phyloP scores from a whole-genome alignment of 1,140 invertebrate genomes.

The Octopus sinensis region DNA sequence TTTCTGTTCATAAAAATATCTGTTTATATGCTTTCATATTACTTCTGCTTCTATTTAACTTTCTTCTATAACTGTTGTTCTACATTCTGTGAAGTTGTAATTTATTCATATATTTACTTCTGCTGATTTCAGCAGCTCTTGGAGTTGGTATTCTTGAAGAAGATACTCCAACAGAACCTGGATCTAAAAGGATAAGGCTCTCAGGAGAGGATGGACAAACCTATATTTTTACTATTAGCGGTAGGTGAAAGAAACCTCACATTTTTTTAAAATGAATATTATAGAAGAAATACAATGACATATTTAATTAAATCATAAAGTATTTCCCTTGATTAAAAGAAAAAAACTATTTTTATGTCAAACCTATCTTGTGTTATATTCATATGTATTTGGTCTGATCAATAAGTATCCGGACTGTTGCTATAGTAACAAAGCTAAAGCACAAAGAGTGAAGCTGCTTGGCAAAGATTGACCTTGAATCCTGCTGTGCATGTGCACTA shows the following conservation, averaged over 20 bases:
- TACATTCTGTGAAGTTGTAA: not conserved
- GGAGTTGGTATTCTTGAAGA: conserved; percentile 9
- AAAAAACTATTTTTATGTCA: too few species aligned
- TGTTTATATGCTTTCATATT: not conserved
- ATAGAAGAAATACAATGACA: too few species aligned
- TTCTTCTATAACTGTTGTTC: not conserved
- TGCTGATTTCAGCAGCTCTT: conserved; percentile 11
- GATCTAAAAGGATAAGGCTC: conserved; percentile 41
- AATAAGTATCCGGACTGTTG: too few species aligned
- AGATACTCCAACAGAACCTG: conserved; percentile 29
- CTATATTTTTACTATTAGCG: conserved; percentile 45
- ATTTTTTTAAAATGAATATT: too few species aligned
- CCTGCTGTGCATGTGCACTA: too few species aligned
- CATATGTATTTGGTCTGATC: too few species aligned
- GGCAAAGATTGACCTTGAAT: too few species aligned
- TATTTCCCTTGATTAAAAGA: too few species aligned
- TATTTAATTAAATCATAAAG: too few species aligned
- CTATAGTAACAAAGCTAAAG: too few species aligned
- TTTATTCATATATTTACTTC: not conserved
- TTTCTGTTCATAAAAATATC: not conserved
- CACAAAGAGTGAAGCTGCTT: too few species aligned
- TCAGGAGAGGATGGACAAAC: conserved; percentile 50
- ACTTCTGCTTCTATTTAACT: not conserved
- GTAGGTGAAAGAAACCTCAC: conserved; percentile 12
- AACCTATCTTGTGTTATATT: too few species aligned